A percentile compares a stretch with the other conserved stretches of the same genome.
phyloP scores from a whole-genome alignment of 2,113 vertebrate genomes.

The Onychostruthus taczanowskii region DNA sequence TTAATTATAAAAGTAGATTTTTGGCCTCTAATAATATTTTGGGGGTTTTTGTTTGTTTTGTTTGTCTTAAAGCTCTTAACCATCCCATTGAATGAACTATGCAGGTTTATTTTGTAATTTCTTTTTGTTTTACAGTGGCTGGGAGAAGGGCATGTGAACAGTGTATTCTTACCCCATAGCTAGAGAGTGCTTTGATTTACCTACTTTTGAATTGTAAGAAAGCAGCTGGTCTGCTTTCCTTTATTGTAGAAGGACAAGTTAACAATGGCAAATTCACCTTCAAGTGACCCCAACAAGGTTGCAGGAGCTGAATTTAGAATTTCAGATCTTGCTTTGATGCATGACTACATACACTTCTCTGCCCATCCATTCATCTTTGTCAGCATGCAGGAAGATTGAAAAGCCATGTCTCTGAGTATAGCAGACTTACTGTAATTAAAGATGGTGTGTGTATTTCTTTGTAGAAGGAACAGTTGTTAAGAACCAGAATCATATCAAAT shows the following conservation, averaged over 20 bases:
- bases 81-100: not conserved
- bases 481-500: not conserved
- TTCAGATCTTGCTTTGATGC: not conserved
- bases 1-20: not conserved
- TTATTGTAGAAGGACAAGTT: not conserved
- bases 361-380: constrained; percentile 5
- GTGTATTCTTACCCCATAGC: not conserved
- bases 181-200: not conserved
- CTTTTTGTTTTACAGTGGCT: not conserved
- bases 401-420: not conserved
- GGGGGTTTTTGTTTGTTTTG: not conserved
- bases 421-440: not conserved
- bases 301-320: not conserved
- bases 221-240: not conserved
- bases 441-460: not conserved
- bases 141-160: not conserved
- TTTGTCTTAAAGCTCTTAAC: not conserved
- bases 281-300: not conserved
- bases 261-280: not conserved
- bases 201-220: not conserved
- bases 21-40: not conserved
- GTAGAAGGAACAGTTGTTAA: not conserved
- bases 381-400: not conserved
- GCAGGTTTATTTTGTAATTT: not conserved
- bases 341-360: not conserved